Percentiles rank a stretch among this genome's conserved stretches.
These are phyloP conservation scores for Sorex fumeus DNA, from an alignment of 2,113 vertebrate genomes.

Conservation along the genomic window DNA sequence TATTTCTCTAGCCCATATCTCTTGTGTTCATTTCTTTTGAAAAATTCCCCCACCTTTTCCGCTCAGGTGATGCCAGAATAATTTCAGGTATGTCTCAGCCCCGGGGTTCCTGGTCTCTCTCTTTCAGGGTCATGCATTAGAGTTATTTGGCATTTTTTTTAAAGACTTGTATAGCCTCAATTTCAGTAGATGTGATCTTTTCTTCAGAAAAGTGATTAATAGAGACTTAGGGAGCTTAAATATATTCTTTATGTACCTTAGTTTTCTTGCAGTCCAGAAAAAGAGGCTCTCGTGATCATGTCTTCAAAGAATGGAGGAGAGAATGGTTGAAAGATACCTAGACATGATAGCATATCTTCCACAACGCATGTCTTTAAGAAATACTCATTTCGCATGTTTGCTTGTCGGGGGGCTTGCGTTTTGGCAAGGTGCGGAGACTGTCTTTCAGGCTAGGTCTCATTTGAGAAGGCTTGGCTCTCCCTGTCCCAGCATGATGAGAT, in stretches of 20 bases:
- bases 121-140: slow-evolving; percentile 59
- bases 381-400: not conserved
- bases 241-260: not conserved
- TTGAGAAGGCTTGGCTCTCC: not conserved
- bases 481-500: not conserved
- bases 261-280: slow-evolving; percentile 32
- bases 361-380: not conserved
- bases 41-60: slow-evolving; percentile 39
- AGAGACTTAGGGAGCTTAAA: slow-evolving; percentile 39
- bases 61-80: slow-evolving; percentile 72
- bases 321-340: slow-evolving; percentile 5
- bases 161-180: slow-evolving; percentile 26
- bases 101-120: slow-evolving; percentile 41
- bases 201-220: slow-evolving; percentile 61
- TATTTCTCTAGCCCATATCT: too few relatives aligned
- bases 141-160: slow-evolving; percentile 45
- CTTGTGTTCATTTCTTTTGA: slow-evolving; percentile 36
- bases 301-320: not conserved
- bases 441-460: not conserved
- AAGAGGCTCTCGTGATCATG: not conserved
- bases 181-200: not conserved
- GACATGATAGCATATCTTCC: not conserved
- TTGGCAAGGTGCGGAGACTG: slow-evolving; percentile 6
- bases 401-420: slow-evolving; percentile 17
- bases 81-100: slow-evolving; percentile 68